Conservation (phyloP, 2,888 invertebrate species). For the Nomada ferruginata region DNA sequence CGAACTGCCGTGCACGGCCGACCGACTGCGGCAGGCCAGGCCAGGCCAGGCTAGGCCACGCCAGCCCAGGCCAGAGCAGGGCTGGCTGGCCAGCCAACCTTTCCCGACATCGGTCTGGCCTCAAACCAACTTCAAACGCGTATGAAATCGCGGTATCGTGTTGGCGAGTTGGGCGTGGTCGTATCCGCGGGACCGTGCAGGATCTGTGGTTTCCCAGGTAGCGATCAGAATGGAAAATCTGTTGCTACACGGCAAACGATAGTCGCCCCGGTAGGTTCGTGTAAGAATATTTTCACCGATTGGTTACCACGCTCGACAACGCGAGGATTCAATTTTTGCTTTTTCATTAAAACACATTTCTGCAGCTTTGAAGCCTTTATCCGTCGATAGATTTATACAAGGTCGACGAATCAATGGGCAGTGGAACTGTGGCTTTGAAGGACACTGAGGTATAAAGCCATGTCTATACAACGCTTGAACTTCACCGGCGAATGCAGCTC, state of each 20-base stretch:
- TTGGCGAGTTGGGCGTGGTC: constrained; percentile 70
- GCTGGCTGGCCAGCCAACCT: constrained; percentile 77
- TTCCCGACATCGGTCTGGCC: constrained; percentile 78
- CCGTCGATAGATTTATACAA: not conserved
- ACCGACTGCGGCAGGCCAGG: constrained; percentile 69
- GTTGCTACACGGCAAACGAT: constrained; percentile 39
- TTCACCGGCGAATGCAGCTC: too few relatives aligned
- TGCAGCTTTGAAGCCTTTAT: not conserved
- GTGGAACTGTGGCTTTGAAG: not conserved
- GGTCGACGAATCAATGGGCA: not conserved
- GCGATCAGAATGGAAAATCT: constrained; percentile 58
- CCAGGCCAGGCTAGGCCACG: constrained; percentile 34
- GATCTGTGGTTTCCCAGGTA: constrained; percentile 65
- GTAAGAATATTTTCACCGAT: constrained; percentile 11
- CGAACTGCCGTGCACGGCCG: constrained; percentile 73
- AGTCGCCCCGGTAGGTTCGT: not conserved
- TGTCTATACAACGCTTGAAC: too few relatives aligned
- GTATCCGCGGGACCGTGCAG: constrained; percentile 62
- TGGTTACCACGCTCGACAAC: not conserved
- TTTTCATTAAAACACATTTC: not conserved
- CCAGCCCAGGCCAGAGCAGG: constrained; percentile 29
- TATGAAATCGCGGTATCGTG: constrained; percentile 78
- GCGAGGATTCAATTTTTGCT: not conserved
- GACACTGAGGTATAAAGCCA: too few relatives aligned
- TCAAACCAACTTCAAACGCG: constrained; percentile 80